phyloP scores from a whole-genome alignment of 2,113 vertebrate genomes.

The Oncorhynchus mykiss region DNA sequence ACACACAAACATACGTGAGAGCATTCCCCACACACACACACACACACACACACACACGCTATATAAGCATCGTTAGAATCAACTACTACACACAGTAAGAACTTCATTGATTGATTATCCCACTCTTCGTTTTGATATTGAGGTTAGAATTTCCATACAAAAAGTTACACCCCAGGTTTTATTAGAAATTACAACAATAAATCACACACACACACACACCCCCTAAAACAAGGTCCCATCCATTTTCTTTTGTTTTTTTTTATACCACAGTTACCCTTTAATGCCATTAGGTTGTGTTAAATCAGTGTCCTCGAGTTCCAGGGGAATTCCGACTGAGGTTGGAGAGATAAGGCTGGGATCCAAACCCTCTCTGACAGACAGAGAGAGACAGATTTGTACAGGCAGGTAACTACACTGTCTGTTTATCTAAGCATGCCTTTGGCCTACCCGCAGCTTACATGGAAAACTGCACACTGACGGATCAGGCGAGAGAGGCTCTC shows the following conservation, averaged over 20 bases:
- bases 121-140: neutral
- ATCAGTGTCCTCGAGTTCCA: neutral
- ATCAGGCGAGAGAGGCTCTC: no score
- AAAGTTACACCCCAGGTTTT: neutral
- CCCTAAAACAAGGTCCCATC: neutral
- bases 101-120: neutral
- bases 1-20: neutral
- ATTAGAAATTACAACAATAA: neutral
- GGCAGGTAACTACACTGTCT: neutral
- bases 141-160: neutral
- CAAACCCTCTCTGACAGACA: neutral
- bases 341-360: neutral
- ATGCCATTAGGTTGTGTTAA: neutral
- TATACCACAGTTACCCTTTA: neutral
- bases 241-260: no score
- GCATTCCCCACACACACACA: no score
- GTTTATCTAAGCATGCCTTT: neutral
- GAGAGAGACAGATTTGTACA: neutral
- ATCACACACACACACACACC: conserved; percentile 5
- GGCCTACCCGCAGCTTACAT: conserved; percentile 1
- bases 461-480: neutral
- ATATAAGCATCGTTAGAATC: no score
- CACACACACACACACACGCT: neutral
- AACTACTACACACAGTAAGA: no score
- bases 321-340: conserved; percentile 2